Percentiles rank a stretch among this genome's conserved stretches.
Conservation (phyloP, 2,113 vertebrate species). For the Tragelaphus imberbis region DNA sequence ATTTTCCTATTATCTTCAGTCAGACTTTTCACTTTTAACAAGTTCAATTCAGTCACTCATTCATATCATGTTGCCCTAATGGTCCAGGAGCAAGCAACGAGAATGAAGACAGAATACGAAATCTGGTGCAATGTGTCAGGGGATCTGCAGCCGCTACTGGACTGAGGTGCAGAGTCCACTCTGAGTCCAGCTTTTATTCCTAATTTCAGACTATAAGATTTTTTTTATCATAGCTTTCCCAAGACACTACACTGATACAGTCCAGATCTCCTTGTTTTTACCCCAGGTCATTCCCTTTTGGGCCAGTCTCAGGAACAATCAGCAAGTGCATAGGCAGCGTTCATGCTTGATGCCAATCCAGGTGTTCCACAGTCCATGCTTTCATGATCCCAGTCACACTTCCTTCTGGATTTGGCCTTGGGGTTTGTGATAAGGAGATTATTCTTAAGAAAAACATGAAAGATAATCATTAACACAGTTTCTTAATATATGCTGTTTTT, state of each 20-base stretch:
- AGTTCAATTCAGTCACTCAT: neutral
- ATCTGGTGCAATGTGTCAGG: neutral
- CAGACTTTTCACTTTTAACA: neutral
- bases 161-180: neutral
- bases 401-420: neutral
- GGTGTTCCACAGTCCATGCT: neutral
- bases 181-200: neutral
- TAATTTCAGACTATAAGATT: neutral
- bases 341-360: neutral
- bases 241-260: neutral
- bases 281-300: neutral
- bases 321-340: neutral
- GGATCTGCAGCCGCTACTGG: neutral
- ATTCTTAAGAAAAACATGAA: neutral
- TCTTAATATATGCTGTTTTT: neutral
- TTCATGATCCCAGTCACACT: neutral
- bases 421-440: neutral
- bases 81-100: rapidly evolving
- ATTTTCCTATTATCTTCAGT: neutral
- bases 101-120: neutral
- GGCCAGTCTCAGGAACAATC: neutral
- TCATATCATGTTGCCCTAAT: neutral
- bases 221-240: neutral
- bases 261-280: neutral
- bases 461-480: neutral